Evolutionary conservation across 2,113 vertebrate species (phyloP).

Genomic region (Dascyllus trimaculatus): DNA sequence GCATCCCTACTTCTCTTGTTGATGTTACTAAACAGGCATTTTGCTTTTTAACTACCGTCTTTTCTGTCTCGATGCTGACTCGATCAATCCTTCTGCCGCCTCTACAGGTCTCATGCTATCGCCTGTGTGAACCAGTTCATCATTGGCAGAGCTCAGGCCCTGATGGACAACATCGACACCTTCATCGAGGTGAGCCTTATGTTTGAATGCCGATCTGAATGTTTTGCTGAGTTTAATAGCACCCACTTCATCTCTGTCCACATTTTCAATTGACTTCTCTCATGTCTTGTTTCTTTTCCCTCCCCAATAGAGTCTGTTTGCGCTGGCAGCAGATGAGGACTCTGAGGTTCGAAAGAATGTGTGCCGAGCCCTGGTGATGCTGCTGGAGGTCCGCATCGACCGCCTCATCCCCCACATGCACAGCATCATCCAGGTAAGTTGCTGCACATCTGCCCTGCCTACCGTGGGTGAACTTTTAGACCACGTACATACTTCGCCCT

Average conservation of each 20-base stretch:
- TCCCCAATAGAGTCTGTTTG: conserved; percentile 90
- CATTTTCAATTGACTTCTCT: background rate
- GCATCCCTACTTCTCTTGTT: too few species aligned
- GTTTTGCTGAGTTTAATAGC: background rate
- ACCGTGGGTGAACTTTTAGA: background rate
- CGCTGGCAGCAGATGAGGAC: conserved; percentile 83
- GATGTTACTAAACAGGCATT: too few species aligned
- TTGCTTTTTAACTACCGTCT: too few species aligned
- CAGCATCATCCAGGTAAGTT: conserved; percentile 93
- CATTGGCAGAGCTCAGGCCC: conserved; percentile 93
- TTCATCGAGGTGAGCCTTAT: conserved; percentile 91
- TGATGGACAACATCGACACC: conserved; percentile 97
- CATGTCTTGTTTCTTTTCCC: background rate
- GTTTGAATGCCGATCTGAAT: background rate
- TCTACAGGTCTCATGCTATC: conserved; percentile 91
- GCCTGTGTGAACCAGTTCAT: conserved; percentile 98
- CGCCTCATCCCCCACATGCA: conserved; percentile 97
- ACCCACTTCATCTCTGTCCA: too few species aligned
- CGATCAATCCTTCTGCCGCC: background rate
- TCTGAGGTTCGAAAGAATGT: conserved; percentile 95
- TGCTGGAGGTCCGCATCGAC: conserved; percentile 95
- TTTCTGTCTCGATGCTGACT: too few species aligned
- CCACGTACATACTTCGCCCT: background rate
- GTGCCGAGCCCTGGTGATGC: conserved; percentile 93
- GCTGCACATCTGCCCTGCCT: too few species aligned